Conservation (phyloP, 2,888 invertebrate genomes). For the Limenitis camilla region DNA sequence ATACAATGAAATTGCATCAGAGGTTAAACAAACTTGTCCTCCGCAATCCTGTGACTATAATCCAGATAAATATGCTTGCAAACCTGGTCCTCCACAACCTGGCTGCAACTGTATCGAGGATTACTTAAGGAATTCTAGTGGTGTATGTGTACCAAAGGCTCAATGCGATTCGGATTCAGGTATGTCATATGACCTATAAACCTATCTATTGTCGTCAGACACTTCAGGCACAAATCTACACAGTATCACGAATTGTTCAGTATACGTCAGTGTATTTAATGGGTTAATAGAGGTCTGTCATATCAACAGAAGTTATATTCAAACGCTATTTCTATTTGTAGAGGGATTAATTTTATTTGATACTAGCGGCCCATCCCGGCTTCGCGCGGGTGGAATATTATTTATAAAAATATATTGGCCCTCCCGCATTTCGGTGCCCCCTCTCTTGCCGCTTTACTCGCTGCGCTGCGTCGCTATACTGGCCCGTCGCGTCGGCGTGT, state of each 20-base stretch:
- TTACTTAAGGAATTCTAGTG: conserved; percentile 33
- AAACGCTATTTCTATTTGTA: too few relatives aligned
- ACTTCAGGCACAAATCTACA: background rate
- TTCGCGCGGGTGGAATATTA: too few relatives aligned
- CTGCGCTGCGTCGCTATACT: too few relatives aligned
- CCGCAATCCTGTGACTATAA: conserved; percentile 26
- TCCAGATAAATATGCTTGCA: conserved; percentile 21
- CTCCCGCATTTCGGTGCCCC: too few relatives aligned
- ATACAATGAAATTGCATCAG: background rate
- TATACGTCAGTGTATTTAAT: background rate
- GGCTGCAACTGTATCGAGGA: conserved; percentile 42
- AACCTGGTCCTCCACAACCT: conserved; percentile 30
- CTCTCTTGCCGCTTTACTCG: too few relatives aligned
- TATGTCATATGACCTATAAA: background rate
- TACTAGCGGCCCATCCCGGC: too few relatives aligned
- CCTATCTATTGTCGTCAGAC: too few relatives aligned
- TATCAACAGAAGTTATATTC: too few relatives aligned
- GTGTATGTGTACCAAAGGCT: conserved; percentile 33
- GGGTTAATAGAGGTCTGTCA: too few relatives aligned
- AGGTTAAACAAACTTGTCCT: conserved; percentile 2
- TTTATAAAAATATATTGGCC: too few relatives aligned
- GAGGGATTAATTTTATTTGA: too few relatives aligned
- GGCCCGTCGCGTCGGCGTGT: too few relatives aligned
- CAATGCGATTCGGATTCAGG: conserved; percentile 30
- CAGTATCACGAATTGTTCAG: background rate